Conservation (phyloP, 1,140 invertebrate species). For the Theocolax elegans region DNA sequence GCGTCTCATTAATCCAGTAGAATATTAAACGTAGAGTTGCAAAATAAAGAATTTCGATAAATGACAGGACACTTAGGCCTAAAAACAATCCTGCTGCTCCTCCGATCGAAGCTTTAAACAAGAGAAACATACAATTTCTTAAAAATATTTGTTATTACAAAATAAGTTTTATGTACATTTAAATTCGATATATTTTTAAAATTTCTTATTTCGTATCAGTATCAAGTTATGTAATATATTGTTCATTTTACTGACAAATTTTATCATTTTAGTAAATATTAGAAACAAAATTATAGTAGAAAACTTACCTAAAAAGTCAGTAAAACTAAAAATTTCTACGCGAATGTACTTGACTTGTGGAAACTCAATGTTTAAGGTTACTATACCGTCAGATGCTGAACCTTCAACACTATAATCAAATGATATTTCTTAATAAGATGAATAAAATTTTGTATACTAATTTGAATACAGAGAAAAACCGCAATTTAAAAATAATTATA, state of each 20-base stretch:
- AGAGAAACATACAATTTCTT: neutral
- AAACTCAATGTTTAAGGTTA: neutral
- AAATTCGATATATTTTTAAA: too few species aligned
- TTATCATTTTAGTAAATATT: too few species aligned
- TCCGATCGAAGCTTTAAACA: conserved; percentile 7
- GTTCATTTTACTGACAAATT: too few species aligned
- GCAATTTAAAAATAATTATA: neutral
- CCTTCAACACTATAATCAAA: neutral
- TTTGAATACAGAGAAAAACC: neutral
- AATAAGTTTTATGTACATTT: too few species aligned
- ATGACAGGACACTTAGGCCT: neutral
- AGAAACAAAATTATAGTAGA: too few species aligned
- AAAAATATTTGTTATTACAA: conserved; percentile 6
- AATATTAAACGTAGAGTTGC: neutral
- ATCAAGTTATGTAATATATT: too few species aligned
- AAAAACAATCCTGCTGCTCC: conserved; percentile 18
- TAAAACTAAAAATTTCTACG: conserved; percentile 29
- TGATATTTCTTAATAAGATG: too few species aligned
- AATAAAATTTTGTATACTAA: too few species aligned
- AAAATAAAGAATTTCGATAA: conserved; percentile 7
- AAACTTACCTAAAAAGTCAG: conserved; percentile 41
- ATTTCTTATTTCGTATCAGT: too few species aligned
- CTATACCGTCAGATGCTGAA: neutral
- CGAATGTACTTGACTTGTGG: conserved; percentile 27
- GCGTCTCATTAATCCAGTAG: neutral